phyloP scores from a whole-genome alignment of 2,797 vertebrate species.

The Gymnodraco acuticeps region DNA sequence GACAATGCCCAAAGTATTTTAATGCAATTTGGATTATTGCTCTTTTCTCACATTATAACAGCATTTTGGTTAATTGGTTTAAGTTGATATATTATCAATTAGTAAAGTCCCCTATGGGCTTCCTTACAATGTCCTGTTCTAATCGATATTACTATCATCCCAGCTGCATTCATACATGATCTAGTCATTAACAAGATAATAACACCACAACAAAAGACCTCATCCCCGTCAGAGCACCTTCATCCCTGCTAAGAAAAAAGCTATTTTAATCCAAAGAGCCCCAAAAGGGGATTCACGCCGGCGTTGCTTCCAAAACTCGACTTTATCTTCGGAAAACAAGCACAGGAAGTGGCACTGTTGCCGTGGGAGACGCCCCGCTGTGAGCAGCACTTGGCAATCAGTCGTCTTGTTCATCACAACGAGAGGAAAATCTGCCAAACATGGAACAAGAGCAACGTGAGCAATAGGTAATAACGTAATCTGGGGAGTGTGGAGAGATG shows the following conservation, averaged over 20 bases:
- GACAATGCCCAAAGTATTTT: too few relatives aligned
- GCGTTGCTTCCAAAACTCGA: conserved; percentile 5
- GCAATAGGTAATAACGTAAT: conserved; percentile 14
- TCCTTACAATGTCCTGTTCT: background rate
- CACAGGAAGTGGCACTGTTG: conserved; percentile 39
- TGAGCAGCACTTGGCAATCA: conserved; percentile 67
- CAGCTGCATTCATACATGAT: background rate
- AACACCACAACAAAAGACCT: background rate
- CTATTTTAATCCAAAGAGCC: conserved; percentile 9
- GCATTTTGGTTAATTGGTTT: too few relatives aligned
- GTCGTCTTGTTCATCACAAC: conserved; percentile 25
- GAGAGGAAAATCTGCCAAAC: conserved; percentile 32
- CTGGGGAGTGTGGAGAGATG: background rate
- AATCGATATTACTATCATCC: background rate
- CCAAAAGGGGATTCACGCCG: background rate
- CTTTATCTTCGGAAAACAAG: conserved; percentile 38
- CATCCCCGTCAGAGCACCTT: background rate
- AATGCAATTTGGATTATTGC: too few relatives aligned
- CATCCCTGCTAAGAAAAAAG: background rate
- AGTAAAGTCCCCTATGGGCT: too few relatives aligned
- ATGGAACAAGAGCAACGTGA: conserved; percentile 9
- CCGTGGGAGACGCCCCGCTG: conserved; percentile 41
- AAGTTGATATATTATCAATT: too few relatives aligned
- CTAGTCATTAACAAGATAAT: background rate
- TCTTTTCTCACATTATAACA: too few relatives aligned